Base-by-base conservation (phyloP, 1,140 invertebrate genomes). In the honey bee (Apis mellifera) region DNA sequence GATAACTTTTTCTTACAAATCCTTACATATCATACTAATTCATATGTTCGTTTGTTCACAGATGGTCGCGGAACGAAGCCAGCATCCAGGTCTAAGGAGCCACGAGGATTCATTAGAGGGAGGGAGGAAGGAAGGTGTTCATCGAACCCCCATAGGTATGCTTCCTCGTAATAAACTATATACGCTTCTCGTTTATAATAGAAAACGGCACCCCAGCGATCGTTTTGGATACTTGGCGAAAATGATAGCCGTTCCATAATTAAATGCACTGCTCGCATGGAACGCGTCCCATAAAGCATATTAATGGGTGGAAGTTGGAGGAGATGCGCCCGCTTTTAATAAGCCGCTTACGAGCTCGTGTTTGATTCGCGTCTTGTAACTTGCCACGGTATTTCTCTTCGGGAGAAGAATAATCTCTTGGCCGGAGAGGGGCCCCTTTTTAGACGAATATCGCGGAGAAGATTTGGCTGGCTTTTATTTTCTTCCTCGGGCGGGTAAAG, bases 181-280 rank as follows among this genome's bases (percentile, higher is more conserved):
- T 7, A 42, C 32, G 50, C 62, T 73, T 79, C 78, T 74, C 55
- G 68, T 68, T 74, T 78, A 69, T 88, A 86, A 89, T 89, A 78
- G 86, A 57, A 86, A 88, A 88, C 75, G 87, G 82, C 68, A 74
- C 86, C 83, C 84, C 52, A 75, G 87, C 66, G 78, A 55, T 70
- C 75, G 82, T 82, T 74, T 75, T 73, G n/a, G 75, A 78, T 75
- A 77, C 82, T 74, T 57, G 70, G n/a, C 54, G 57, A 55, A 52
- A 79, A 75, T 65, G 83, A 79, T 80, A 52, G 74, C 71, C 73
- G 79, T 70, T 64, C 5, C 64, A 78, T 84, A 79, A 87, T 85
- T 87, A 81, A 87, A 82, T 66, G 48, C 59, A 59, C 17, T 52
- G 32, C 23, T 23, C 15, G 50, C 9, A 19, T 13, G 19, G 11